Evolutionary conservation across 2,113 vertebrate genomes (phyloP).

Genomic region (Sakesphorus luctuosus): DNA sequence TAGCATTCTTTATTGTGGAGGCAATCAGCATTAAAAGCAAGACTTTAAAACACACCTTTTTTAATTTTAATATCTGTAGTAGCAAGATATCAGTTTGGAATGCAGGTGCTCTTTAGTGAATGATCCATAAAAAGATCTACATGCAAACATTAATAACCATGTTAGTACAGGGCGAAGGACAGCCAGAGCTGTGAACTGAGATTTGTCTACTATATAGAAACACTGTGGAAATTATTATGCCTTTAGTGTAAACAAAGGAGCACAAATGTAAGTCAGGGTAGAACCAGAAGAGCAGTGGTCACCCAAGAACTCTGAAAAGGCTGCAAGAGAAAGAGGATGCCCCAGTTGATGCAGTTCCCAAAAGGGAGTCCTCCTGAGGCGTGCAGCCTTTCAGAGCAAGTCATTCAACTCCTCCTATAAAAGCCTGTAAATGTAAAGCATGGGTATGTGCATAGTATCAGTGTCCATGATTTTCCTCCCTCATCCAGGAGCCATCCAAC

Average conservation of each 20-base stretch:
- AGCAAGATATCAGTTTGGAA: neutral
- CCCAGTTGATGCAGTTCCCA: neutral
- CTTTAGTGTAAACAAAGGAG: neutral
- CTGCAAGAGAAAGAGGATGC: neutral
- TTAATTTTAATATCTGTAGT: neutral
- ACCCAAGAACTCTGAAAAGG: neutral
- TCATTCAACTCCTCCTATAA: neutral
- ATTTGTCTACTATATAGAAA: neutral
- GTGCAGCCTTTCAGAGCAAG: rapidly evolving
- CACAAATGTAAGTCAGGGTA: neutral
- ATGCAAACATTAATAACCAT: neutral
- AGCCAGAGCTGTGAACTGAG: neutral
- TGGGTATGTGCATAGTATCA: rapidly evolving
- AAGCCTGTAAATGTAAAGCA: neutral
- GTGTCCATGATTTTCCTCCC: neutral
- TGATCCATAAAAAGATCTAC: neutral
- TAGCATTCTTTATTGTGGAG: neutral
- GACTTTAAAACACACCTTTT: neutral
- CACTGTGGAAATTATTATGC: neutral
- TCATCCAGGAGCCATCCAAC: neutral
- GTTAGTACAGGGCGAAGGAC: neutral
- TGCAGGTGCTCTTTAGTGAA: neutral
- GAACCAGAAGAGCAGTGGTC: neutral
- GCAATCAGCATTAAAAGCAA: neutral
- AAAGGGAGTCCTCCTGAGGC: neutral